These are phyloP conservation scores for Eupeodes latifasciatus DNA, from an alignment of 2,888 invertebrate species.

Conservation along the genomic window DNA sequence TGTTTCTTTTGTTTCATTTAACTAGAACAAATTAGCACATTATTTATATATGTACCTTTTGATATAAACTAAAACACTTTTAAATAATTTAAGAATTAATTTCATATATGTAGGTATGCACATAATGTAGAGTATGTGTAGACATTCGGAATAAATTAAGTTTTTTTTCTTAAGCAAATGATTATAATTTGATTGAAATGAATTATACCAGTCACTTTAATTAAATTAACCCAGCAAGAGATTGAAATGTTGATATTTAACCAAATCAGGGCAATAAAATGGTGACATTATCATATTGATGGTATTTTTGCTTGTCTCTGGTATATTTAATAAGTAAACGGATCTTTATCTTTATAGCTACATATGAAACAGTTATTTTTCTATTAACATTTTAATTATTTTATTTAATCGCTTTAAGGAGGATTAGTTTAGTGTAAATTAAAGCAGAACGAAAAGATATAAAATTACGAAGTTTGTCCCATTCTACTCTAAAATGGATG, in stretches of 20 bases:
- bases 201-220: constrained; percentile 3
- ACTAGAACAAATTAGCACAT: background rate
- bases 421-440: no score
- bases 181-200: constrained; percentile 11
- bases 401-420: background rate
- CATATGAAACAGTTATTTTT: no score
- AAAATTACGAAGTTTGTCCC: no score
- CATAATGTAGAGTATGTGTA: background rate
- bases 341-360: no score
- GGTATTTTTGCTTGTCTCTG: background rate
- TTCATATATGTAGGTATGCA: no score
- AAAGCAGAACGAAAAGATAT: no score
- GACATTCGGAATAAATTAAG: constrained; percentile 2
- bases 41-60: constrained; percentile 11
- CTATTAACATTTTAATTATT: no score
- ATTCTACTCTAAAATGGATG: no score
- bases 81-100: background rate
- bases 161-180: background rate
- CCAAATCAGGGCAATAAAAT: background rate
- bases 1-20: background rate
- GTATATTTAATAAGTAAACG: no score
- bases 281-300: background rate
- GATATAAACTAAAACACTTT: background rate
- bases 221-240: constrained; percentile 4
- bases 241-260: background rate